Evolutionary conservation across 2,113 vertebrate species (phyloP).

Genomic region (Pterocles burchelli): DNA sequence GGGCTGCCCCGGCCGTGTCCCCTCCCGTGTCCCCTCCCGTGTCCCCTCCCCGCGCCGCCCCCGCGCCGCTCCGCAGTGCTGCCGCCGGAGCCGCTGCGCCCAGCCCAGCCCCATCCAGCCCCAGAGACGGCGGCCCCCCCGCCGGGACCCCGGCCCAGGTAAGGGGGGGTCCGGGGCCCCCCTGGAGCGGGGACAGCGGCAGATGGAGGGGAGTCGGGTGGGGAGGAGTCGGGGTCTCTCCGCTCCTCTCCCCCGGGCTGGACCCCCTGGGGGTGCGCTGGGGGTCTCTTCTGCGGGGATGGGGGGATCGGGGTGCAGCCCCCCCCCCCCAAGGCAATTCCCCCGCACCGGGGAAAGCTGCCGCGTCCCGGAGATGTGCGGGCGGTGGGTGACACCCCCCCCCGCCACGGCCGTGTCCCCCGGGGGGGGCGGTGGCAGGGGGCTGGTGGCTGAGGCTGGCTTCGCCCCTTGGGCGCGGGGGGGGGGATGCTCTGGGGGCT

Average conservation of each 20-base stretch:
- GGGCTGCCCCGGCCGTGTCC: neutral
- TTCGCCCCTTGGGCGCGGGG: neutral
- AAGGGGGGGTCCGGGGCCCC: neutral
- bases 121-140: neutral
- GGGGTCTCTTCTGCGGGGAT: neutral
- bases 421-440: neutral
- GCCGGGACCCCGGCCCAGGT: neutral
- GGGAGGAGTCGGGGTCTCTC: neutral
- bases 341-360: neutral
- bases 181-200: neutral
- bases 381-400: neutral
- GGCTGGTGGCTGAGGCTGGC: too few species aligned
- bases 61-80: neutral
- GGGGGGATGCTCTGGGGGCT: neutral
- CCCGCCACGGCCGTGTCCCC: neutral
- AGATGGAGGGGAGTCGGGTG: too few species aligned
- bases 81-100: slow-evolving; percentile 10
- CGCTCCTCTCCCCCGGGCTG: neutral
- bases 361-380: neutral
- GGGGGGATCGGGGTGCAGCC: neutral
- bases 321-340: neutral
- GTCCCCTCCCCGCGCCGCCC: neutral
- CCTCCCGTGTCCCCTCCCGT: slow-evolving; percentile 16
- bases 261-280: neutral
- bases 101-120: neutral